Base-by-base conservation (phyloP, 2,113 vertebrate genomes). In the Todiramphus chloris region DNA sequence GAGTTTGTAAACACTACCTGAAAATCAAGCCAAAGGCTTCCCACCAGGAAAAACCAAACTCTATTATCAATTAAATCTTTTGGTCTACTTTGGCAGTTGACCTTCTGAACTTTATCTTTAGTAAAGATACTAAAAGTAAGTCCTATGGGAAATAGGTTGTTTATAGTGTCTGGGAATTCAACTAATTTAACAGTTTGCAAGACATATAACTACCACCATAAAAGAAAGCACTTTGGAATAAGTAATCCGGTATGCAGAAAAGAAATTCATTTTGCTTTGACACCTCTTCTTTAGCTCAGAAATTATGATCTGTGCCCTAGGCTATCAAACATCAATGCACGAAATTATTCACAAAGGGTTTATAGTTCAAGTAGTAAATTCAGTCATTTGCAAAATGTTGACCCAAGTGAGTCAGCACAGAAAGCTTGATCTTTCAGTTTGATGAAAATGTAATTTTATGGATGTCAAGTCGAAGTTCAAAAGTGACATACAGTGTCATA, bases 381-480 rank as follows among this genome's bases (percentile, higher is more conserved):
- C 94, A 98, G 96, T 97, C 82, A 96, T 98, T 98, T 98, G 97
- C 97, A 98, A 98, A 98, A 97, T 97, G 97, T 98, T 98, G 98
- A 98, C 98, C 98, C 97, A 97, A 98, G 97, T 98, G 98, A 98
- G 97, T 98, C 97, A 95, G 96, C 91, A 96, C 89, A 96, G 97
- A 94, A 97, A 97, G 97, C 95, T 98, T 98, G 98, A 98, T 98
- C 98, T 98, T 97, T 98, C 97, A 97, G 94, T 98, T 92, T 98
- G 98, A 98, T 98, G 98, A 98, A 98, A 98, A 98, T 97, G 93
- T 97, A 98, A 98, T 98, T 98, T 98, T 98, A 98, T 98, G 96
- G 98, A 95, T 98, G 98, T 98, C 98, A 98, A 98, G 97, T 89
- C 17, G 63, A 97, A 98, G 98, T 98, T 98, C 98, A 98, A 96